These are phyloP conservation scores for Erinaceus europaeus DNA, from an alignment of 2,113 vertebrate genomes.

Conservation along the genomic window DNA sequence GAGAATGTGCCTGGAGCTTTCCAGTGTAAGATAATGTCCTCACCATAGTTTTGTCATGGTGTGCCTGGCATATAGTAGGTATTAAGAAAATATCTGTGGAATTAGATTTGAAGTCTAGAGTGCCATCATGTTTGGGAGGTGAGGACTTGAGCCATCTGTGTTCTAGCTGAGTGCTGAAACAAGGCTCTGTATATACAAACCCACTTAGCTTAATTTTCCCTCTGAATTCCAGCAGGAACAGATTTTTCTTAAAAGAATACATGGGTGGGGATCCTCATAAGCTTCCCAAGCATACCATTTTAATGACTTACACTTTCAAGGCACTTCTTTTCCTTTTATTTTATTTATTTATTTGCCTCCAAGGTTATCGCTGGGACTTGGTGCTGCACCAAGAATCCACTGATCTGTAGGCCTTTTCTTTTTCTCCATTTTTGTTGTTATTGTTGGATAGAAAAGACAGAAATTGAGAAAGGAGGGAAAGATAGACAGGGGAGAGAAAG, in stretches of 20 bases:
- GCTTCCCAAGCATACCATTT: constrained; percentile 34
- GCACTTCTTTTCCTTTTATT: too few relatives aligned
- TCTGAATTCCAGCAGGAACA: constrained; percentile 22
- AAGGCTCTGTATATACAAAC: constrained; percentile 21
- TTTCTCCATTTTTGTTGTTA: too few relatives aligned
- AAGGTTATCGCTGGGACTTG: too few relatives aligned
- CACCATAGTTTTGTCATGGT: background rate
- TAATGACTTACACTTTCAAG: constrained; percentile 11
- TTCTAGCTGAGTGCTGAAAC: constrained; percentile 26
- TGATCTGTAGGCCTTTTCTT: too few relatives aligned
- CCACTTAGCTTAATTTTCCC: constrained; percentile 12
- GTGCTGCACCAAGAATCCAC: too few relatives aligned
- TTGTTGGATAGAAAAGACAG: too few relatives aligned
- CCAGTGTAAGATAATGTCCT: background rate
- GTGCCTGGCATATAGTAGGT: background rate
- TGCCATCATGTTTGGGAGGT: constrained; percentile 12
- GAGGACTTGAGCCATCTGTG: constrained; percentile 32
- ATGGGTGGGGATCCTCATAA: constrained; percentile 10
- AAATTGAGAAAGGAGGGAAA: too few relatives aligned
- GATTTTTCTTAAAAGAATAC: constrained; percentile 4
- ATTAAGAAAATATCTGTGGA: constrained; percentile 31
- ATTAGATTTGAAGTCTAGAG: constrained; percentile 9
- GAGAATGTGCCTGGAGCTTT: background rate
- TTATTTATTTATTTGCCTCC: too few relatives aligned
- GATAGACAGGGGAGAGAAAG: too few relatives aligned